Percentiles rank a stretch among this genome's conserved stretches.
These are phyloP conservation scores for Motacilla tschutschensis DNA, from an alignment of 2,113 vertebrate genomes.

Conservation along the genomic window DNA sequence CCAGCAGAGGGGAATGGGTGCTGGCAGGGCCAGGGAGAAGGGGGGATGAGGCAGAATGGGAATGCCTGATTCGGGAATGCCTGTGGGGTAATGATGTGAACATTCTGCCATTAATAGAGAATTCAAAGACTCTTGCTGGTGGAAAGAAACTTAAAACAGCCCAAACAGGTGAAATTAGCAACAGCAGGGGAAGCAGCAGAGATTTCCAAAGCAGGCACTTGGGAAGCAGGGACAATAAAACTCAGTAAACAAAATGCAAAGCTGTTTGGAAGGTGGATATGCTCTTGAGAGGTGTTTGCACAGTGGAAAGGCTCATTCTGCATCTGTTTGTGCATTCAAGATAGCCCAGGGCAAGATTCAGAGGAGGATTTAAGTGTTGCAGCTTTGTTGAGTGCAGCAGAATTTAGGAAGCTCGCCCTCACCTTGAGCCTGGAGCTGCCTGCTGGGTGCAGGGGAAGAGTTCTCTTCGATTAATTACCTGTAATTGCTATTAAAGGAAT, in stretches of 20 bases:
- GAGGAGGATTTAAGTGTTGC: neutral
- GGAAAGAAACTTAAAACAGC: neutral
- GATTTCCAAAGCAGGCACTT: slow-evolving; percentile 1
- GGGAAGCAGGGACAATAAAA: slow-evolving; percentile 23
- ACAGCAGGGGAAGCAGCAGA: slow-evolving; percentile 18
- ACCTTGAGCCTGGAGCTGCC: neutral
- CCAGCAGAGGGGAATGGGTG: neutral
- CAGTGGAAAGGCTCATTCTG: neutral
- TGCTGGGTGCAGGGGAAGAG: neutral
- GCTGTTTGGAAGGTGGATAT: neutral
- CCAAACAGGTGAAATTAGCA: slow-evolving; percentile 37
- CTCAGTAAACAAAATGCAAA: slow-evolving; percentile 33
- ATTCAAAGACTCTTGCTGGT: neutral
- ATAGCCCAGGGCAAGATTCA: neutral
- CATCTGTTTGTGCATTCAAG: slow-evolving; percentile 23
- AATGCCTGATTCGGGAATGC: neutral
- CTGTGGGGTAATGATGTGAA: neutral
- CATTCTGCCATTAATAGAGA: neutral
- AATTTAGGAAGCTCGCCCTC: neutral
- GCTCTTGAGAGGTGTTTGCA: slow-evolving; percentile 33
- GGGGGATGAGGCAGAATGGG: neutral
- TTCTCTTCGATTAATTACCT: neutral
- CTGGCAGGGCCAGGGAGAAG: neutral
- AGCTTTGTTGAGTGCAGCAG: neutral
- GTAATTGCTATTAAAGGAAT: neutral